phyloP scores from a whole-genome alignment of 2,797 vertebrate genomes.

The Dipus sagitta region DNA sequence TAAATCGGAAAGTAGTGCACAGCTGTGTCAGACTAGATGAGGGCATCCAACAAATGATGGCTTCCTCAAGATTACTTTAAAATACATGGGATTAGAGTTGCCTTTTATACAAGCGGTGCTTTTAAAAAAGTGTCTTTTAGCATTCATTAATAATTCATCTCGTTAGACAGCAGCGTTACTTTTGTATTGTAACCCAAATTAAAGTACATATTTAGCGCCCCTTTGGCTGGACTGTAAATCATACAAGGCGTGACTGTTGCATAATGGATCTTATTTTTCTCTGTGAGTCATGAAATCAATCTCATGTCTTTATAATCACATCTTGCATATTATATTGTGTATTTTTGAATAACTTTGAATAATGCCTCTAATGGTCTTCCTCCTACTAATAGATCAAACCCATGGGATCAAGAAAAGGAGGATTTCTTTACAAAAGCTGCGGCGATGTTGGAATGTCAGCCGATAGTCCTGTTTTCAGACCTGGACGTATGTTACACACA shows the following conservation, averaged over 20 bases:
- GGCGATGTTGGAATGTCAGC: background rate
- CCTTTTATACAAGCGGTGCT: constrained; percentile 54
- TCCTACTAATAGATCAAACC: constrained; percentile 22
- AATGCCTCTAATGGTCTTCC: background rate
- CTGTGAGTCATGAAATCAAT: constrained; percentile 63
- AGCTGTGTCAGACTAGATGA: background rate
- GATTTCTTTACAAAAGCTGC: background rate
- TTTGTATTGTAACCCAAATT: constrained; percentile 81
- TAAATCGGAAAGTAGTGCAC: constrained; percentile 11
- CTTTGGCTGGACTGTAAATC: constrained; percentile 64
- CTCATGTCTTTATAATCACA: constrained; percentile 57
- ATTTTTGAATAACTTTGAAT: constrained; percentile 68
- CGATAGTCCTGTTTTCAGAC: background rate
- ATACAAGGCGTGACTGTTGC: constrained; percentile 56
- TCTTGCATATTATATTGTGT: constrained; percentile 61
- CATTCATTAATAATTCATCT: constrained; percentile 84
- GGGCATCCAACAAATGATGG: constrained; percentile 63
- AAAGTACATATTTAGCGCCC: constrained; percentile 79
- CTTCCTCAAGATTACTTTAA: constrained; percentile 77
- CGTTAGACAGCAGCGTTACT: constrained; percentile 72
- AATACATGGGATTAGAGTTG: constrained; percentile 72
- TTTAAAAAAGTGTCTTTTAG: constrained; percentile 71
- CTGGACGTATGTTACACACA: no score
- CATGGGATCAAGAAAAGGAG: background rate
- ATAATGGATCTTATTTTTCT: constrained; percentile 71